A percentile compares a stretch with the other conserved stretches of the same genome.
Conservation (phyloP, 2,888 invertebrate genomes). For the Molanna angustata region DNA sequence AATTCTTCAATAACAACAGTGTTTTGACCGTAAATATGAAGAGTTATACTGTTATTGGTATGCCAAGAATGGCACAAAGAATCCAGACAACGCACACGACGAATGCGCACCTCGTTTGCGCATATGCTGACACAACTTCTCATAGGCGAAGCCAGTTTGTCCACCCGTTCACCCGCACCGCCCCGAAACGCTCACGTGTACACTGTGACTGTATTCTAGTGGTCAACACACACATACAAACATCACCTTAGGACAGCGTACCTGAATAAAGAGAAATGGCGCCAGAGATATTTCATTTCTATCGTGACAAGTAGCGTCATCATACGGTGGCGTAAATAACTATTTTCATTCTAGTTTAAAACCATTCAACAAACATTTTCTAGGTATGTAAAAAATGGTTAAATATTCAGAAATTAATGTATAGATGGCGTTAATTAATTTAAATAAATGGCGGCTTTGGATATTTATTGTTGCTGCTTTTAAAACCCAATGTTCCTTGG, state of each 20-base stretch:
- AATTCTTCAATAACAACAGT: conserved; percentile 55
- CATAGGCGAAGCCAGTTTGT: conserved; percentile 50
- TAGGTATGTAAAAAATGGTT: too few relatives aligned
- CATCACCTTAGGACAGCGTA: conserved; percentile 26
- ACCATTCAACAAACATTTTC: too few relatives aligned
- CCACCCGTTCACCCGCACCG: conserved; percentile 41
- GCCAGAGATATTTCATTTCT: background rate
- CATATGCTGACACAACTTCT: conserved; percentile 70
- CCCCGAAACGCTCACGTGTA: conserved; percentile 28
- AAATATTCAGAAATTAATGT: too few relatives aligned
- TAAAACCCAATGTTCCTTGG: too few relatives aligned
- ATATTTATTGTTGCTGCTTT: too few relatives aligned
- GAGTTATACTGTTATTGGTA: conserved; percentile 79
- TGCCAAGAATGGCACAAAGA: conserved; percentile 97
- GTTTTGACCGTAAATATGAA: conserved; percentile 68
- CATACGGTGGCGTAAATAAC: background rate
- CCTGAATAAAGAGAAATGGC: conserved; percentile 17
- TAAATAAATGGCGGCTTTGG: too few relatives aligned
- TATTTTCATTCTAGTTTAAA: too few relatives aligned
- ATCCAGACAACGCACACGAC: conserved; percentile 91
- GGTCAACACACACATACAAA: conserved; percentile 47
- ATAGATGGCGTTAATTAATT: too few relatives aligned
- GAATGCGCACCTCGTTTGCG: conserved; percentile 79
- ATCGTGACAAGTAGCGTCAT: background rate
- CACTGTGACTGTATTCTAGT: conserved; percentile 41